Evolutionary conservation across 2,113 vertebrate species (phyloP), one percentile per base, ranked within the genome.

Genomic region (Egretta garzetta): DNA sequence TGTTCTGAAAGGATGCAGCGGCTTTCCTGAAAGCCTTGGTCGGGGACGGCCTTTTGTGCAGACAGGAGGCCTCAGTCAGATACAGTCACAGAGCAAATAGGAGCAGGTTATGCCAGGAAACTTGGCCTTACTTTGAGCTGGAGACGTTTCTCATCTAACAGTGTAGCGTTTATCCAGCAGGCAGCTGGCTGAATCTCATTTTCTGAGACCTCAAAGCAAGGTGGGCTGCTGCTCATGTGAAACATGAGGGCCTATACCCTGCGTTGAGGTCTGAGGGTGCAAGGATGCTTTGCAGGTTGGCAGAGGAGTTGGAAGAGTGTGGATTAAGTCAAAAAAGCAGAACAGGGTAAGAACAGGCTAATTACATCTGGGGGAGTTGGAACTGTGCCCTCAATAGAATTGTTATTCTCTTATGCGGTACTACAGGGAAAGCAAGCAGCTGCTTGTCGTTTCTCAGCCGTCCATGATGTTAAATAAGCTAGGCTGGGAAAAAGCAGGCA

Each of bases 11-110:
- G 70, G 47, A 63, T 86, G 55, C 52, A 43, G 77, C 62, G 81
- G 80, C 53, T 90, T 83, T 91, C 74, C 82, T 96, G 73, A 95
- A 97, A 93, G 75, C 39, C 23, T 68, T 94, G 47, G 60, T 94
- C 55, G 64, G 72, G 77, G 35, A 33, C 1, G 8, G 52, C 59
- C 66, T 92, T 96, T 71, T 73, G 41, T 87, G 80, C 62, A 90
- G 28, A 60, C 22, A 37, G 83, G 26, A 95, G 52, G 56, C 72
- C 35, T 93, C 4, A 4, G 45, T 64, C 56, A 77, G 41, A 60
- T 90, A 62, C 49, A 95, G 88, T 96, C 93, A 91, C 85, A 92
- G 84, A 96, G 45, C 80, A 88, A 33, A 85, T 56, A 80, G 77
- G 83, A 91, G 55, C 64, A 76, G 58, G 80, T 79, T 75, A 28